Evolutionary conservation across 2,888 invertebrate genomes (phyloP).

Genomic region (Eupithecia dodoneata): DNA sequence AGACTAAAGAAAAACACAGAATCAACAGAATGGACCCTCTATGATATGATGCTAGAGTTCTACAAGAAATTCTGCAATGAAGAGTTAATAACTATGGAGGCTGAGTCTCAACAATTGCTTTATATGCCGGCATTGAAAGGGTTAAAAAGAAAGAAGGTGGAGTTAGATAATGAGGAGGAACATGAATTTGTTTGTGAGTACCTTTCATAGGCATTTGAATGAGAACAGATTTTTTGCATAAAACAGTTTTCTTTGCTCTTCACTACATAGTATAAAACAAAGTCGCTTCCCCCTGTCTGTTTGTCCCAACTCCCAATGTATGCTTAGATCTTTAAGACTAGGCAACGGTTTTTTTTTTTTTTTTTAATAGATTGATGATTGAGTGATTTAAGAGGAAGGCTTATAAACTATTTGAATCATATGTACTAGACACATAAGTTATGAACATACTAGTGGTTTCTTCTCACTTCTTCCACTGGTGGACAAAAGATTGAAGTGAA

Average conservation of each 20-base stretch:
- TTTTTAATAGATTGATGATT: no score
- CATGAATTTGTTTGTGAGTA: constrained; percentile 6
- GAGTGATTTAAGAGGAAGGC: no score
- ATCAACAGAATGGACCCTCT: constrained; percentile 67
- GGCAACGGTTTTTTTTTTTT: no score
- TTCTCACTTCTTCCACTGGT: no score
- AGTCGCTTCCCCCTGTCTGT: no score
- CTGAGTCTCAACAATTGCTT: constrained; percentile 49
- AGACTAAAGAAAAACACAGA: constrained; percentile 60
- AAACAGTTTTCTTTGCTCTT: not conserved
- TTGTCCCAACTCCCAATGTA: no score
- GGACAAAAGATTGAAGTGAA: no score
- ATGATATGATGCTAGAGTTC: constrained; percentile 65
- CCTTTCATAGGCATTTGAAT: not conserved
- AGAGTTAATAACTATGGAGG: constrained; percentile 58
- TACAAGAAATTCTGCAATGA: constrained; percentile 64
- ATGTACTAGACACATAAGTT: no score
- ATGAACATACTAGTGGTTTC: no score
- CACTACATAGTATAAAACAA: no score
- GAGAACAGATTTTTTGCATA: not conserved
- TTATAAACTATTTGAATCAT: no score
- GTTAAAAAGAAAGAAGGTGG: constrained; percentile 45
- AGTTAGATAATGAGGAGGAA: constrained; percentile 49
- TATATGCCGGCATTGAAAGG: constrained; percentile 48
- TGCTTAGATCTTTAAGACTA: no score